These are phyloP conservation scores for Eucidaris tribuloides DNA, from an alignment of 35 echinoderm and acorn worm genomes.

Conservation along the genomic window DNA sequence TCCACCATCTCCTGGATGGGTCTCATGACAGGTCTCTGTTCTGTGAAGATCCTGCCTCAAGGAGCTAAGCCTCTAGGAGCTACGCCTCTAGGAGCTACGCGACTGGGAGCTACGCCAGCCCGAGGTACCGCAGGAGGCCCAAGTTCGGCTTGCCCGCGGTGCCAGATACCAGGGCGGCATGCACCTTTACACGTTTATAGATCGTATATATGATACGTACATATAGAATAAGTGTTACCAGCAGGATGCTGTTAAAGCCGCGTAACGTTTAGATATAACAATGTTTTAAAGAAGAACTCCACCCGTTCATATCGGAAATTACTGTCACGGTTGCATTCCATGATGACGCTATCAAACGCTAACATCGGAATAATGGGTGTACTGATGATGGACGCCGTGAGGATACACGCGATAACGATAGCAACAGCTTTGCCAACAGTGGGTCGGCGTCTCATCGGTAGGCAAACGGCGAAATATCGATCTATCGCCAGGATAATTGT, in stretches of 20 bases:
- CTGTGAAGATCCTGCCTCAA: too few relatives aligned
- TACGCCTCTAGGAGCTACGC: too few relatives aligned
- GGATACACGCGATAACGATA: background rate
- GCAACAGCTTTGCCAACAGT: conserved; percentile 14
- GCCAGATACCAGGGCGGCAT: too few relatives aligned
- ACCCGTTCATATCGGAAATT: background rate
- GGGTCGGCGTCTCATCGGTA: conserved; percentile 12
- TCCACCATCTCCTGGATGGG: too few relatives aligned
- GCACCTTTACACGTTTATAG: too few relatives aligned
- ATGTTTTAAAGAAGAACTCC: background rate
- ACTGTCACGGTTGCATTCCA: background rate
- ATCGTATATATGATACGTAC: background rate
- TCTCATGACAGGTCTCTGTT: too few relatives aligned
- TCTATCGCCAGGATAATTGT: conserved; percentile 31
- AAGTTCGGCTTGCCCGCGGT: too few relatives aligned
- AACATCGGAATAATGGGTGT: background rate
- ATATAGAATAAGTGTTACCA: background rate
- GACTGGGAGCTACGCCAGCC: too few relatives aligned
- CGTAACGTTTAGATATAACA: too few relatives aligned
- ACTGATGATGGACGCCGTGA: background rate
- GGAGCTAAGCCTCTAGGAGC: too few relatives aligned
- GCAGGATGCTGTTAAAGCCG: background rate
- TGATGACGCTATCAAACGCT: background rate
- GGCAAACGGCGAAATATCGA: conserved; percentile 42
- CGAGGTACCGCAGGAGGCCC: too few relatives aligned